Evolutionary conservation across 2,797 vertebrate species (phyloP).

Genomic region (Pteropus rufus): DNA sequence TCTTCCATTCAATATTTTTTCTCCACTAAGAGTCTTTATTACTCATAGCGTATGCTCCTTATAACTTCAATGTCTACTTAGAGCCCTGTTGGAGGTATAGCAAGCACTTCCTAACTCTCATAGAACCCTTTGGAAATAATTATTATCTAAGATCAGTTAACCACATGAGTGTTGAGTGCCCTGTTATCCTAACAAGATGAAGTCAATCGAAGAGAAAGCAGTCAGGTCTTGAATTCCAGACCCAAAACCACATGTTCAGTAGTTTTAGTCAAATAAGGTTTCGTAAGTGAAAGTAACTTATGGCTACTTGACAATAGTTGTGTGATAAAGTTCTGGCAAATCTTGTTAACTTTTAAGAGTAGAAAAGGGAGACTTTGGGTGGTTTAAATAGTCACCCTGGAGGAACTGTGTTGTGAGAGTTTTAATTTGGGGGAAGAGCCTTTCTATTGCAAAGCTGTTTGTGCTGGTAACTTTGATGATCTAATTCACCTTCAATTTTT

Average conservation of each 20-base stretch:
- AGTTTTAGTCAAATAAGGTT: background rate
- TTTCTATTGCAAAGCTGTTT: background rate
- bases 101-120: background rate
- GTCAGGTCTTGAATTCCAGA: background rate
- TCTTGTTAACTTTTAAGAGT: background rate
- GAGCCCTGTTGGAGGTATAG: background rate
- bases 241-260: background rate
- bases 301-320: background rate
- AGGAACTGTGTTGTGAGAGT: background rate
- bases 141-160: background rate
- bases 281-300: background rate
- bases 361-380: background rate
- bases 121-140: background rate
- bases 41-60: background rate
- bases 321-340: background rate
- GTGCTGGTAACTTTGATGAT: slow-evolving; percentile 4
- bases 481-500: slow-evolving; percentile 53
- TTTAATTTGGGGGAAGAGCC: background rate
- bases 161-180: background rate
- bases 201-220: background rate
- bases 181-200: background rate
- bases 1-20: background rate
- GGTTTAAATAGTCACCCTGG: background rate
- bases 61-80: background rate
- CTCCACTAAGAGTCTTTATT: background rate